These are phyloP conservation scores for Catocala nupta DNA, from an alignment of 2,888 invertebrate species.

Conservation along the genomic window DNA sequence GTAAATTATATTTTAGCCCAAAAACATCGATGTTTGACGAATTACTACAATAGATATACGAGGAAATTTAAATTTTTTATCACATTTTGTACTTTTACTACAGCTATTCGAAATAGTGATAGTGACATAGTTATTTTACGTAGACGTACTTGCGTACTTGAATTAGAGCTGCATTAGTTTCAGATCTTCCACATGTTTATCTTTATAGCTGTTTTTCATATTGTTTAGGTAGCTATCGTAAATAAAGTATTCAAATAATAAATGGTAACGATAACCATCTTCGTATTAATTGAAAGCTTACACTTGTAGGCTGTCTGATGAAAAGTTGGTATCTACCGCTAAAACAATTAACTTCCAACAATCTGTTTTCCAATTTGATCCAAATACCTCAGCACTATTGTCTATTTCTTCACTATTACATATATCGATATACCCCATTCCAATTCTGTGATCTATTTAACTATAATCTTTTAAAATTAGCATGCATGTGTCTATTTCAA, in stretches of 20 bases:
- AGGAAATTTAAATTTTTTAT: conserved; percentile 24
- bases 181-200: conserved; percentile 18
- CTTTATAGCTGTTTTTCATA: conserved; percentile 2
- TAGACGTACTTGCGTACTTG: conserved; percentile 28
- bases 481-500: conserved; percentile 28
- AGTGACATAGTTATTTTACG: conserved; percentile 20
- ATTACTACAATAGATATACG: conserved; percentile 52
- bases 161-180: conserved; percentile 18
- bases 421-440: conserved; percentile 44
- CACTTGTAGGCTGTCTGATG: conserved; percentile 29
- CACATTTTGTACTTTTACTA: conserved; percentile 48
- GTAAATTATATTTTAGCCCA: conserved; percentile 37
- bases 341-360: conserved; percentile 36
- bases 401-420: conserved; percentile 32
- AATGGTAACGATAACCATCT: conserved; percentile 11
- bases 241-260: conserved; percentile 2
- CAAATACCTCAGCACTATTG: conserved; percentile 51
- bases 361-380: conserved; percentile 54
- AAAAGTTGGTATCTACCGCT: conserved; percentile 21
- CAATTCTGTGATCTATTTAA: conserved; percentile 66
- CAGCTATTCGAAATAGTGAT: conserved; percentile 23
- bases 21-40: conserved; percentile 62
- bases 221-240: conserved; percentile 4
- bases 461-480: conserved; percentile 33
- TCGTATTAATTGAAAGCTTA: not conserved